Percentiles rank a stretch among this genome's conserved stretches.
phyloP scores from a whole-genome alignment of 2,797 vertebrate genomes.

The Neosilurus hyrtlii region DNA sequence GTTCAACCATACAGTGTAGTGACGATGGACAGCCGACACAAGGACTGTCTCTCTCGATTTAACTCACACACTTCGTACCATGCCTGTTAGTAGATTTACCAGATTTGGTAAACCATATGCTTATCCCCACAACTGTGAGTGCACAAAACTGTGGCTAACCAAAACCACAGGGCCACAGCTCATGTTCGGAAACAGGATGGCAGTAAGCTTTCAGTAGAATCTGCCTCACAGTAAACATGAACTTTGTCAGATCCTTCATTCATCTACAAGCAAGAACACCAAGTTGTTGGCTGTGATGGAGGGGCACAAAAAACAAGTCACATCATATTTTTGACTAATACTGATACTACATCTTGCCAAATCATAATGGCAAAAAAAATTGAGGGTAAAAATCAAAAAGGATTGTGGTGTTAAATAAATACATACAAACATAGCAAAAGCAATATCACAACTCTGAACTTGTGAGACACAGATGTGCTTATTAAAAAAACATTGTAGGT shows the following conservation, averaged over 20 bases:
- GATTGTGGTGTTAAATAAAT: neutral
- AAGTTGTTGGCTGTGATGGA: neutral
- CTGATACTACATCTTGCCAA: constrained; percentile 10
- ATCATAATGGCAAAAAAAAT: constrained; percentile 11
- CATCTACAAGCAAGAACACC: neutral
- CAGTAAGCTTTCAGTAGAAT: constrained; percentile 19
- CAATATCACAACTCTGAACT: constrained; percentile 19
- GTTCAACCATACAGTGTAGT: neutral
- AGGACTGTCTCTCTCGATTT: neutral
- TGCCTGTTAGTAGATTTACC: neutral
- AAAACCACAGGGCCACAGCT: constrained; percentile 69
- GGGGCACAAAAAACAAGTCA: neutral
- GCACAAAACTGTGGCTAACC: constrained; percentile 55
- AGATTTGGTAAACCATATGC: constrained; percentile 36
- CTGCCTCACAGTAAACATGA: constrained; percentile 19
- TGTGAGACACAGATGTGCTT: too few relatives aligned
- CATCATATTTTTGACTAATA: constrained; percentile 21
- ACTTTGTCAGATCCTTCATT: neutral
- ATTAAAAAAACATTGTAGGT: neutral
- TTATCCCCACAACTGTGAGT: constrained; percentile 56
- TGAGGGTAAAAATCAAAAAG: constrained; percentile 25
- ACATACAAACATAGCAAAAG: constrained; percentile 4
- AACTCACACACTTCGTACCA: neutral
- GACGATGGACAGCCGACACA: neutral
- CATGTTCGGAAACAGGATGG: constrained; percentile 34